Evolutionary conservation across 2,797 vertebrate genomes (phyloP).

Genomic region (Rhinogobio ventralis): DNA sequence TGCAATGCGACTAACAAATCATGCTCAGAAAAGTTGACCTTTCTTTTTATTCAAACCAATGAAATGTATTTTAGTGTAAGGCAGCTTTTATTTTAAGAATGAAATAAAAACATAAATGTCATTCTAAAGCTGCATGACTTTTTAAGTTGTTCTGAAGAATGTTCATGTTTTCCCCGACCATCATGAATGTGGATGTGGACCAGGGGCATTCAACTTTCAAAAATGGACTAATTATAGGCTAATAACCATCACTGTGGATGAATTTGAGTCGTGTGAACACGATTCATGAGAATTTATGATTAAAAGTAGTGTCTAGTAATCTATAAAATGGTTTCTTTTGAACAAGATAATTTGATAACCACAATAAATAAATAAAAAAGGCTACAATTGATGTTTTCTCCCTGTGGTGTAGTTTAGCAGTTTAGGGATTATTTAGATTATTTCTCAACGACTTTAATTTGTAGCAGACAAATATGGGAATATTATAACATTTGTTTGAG

Average conservation of each 20-base stretch:
- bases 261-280: no score
- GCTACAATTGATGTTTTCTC: neutral
- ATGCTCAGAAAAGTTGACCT: neutral
- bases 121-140: neutral
- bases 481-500: no score
- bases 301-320: neutral
- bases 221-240: no score
- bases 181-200: neutral
- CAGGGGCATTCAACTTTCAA: no score
- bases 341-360: neutral
- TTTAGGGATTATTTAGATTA: no score
- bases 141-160: neutral
- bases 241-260: no score
- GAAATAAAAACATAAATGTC: neutral
- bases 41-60: neutral
- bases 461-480: no score
- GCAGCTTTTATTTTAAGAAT: neutral
- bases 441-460: no score
- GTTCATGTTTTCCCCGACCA: neutral
- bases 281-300: no score
- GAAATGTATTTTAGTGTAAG: neutral
- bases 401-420: no score
- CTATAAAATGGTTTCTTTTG: neutral
- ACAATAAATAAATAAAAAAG: neutral
- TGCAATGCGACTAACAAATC: neutral